Base-by-base conservation (phyloP, 2,797 vertebrate genomes). In the Chloroceryle inda region DNA sequence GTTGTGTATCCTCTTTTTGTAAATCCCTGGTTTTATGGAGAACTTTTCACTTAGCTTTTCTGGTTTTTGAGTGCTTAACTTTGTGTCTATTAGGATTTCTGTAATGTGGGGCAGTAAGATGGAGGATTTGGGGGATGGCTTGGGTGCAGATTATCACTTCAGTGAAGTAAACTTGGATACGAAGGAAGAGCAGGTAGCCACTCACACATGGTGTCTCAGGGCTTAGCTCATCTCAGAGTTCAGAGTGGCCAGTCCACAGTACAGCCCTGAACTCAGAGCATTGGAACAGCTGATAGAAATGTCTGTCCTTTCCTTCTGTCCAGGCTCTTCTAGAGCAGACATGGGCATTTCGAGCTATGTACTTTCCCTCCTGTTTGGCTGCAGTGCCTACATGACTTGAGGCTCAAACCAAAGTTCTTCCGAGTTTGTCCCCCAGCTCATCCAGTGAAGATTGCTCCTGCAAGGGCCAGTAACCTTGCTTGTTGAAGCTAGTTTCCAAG, bases 141-240 rank as follows among this genome's bases (percentile, higher is more conserved):
- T 33, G 22, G 19, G 18, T 58, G 33, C 38, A 81, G 29, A 10
- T 64, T 83, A 6, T 74, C 33, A 59, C 45, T 81, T 56, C 9
- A 50, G 27, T 53, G 49, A 63, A 61, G 31, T 49, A 22, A 77
- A 63, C 23, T 7, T 67, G 23, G 53, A 23, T 87, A 26, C 8
- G 64, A 22, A 56, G 49, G 44, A 71, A 40, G 76, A 76, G 53
- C 15, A 45, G 35, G 11, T 29, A 29, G 10, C 45, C 59, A 35
- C n/a, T 68, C 2, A 1, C 13, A 8, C 3, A 0, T 24, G 24
- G 13, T 58, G 26, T 71, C 24, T 23, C 17, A 1, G 22, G 15
- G 12, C 35, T 75, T 63, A 21, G 42, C 40, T 66, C 5, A 3
- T 33, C 8, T 5, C 35, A 24, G 37, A 64, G 21, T n/a, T 92